Evolutionary conservation across 2,797 vertebrate species (phyloP).

Genomic region (Lutjanus argentimaculatus): DNA sequence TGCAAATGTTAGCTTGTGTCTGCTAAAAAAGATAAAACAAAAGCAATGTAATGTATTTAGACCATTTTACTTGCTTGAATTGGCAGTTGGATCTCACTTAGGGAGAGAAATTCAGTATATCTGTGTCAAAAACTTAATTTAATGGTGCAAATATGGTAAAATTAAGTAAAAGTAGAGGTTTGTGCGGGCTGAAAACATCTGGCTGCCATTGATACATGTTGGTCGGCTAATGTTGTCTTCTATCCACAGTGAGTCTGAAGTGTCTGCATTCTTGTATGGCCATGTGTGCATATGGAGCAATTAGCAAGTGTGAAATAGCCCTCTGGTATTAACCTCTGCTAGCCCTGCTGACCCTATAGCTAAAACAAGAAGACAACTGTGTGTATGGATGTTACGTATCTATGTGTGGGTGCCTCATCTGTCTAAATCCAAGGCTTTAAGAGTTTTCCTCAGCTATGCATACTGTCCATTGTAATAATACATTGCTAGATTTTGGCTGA

Average conservation of each 20-base stretch:
- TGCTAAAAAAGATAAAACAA: too few relatives aligned
- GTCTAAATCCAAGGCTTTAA: constrained; percentile 39
- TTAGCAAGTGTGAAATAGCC: constrained; percentile 56
- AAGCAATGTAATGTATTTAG: too few relatives aligned
- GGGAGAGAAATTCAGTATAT: too few relatives aligned
- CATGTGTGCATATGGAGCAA: constrained; percentile 42
- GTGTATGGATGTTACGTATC: background rate
- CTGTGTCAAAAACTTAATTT: too few relatives aligned
- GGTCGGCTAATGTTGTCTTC: background rate
- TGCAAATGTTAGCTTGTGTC: too few relatives aligned
- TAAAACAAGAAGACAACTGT: constrained; percentile 47
- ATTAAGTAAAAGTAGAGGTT: background rate
- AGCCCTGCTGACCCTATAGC: constrained; percentile 6
- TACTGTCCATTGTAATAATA: background rate
- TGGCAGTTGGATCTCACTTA: too few relatives aligned
- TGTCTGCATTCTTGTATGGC: background rate
- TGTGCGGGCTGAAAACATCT: background rate
- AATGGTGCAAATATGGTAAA: too few relatives aligned
- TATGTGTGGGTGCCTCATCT: background rate
- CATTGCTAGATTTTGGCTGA: background rate
- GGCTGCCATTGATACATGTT: background rate
- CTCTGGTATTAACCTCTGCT: constrained; percentile 21
- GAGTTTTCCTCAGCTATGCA: constrained; percentile 9
- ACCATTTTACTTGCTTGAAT: too few relatives aligned
- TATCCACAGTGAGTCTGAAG: background rate